phyloP scores from a whole-genome alignment of 2,797 vertebrate species.

The Cirrhinus mrigala region DNA sequence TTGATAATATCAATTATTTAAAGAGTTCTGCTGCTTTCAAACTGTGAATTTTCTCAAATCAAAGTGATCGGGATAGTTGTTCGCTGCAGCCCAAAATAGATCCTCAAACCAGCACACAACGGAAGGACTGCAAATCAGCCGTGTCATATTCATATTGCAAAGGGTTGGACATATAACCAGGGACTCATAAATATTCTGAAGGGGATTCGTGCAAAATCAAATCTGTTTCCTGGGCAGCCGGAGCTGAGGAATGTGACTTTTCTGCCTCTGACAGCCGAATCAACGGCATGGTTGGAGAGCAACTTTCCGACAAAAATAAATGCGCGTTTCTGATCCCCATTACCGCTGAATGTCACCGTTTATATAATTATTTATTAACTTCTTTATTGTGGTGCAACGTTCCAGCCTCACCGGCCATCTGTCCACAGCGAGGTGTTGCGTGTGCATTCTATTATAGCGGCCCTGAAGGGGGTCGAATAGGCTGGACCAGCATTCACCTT shows the following conservation, averaged over 20 bases:
- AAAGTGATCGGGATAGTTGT: neutral
- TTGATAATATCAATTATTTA: neutral
- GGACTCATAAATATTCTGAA: slow-evolving; percentile 45
- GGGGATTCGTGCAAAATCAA: slow-evolving; percentile 8
- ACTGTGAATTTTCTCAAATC: neutral
- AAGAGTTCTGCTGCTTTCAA: slow-evolving; percentile 5
- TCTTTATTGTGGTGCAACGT: slow-evolving; percentile 57
- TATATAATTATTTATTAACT: slow-evolving; percentile 65
- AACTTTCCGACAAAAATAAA: slow-evolving; percentile 13
- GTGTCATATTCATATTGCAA: slow-evolving; percentile 19
- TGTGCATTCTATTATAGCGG: slow-evolving; percentile 58
- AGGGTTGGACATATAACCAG: neutral
- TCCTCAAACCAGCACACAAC: slow-evolving; percentile 26
- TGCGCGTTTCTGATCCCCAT: slow-evolving; percentile 14
- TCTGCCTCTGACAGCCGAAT: slow-evolving; percentile 13
- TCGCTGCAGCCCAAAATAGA: neutral
- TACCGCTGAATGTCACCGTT: slow-evolving; percentile 42
- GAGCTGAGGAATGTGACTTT: slow-evolving; percentile 13
- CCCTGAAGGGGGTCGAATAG: slow-evolving; percentile 55
- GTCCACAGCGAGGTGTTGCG: slow-evolving; percentile 63
- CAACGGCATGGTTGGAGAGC: neutral
- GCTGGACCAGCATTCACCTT: slow-evolving; percentile 54
- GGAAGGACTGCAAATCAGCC: neutral
- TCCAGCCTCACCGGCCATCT: slow-evolving; percentile 66
- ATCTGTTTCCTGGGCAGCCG: neutral